Percentiles rank a stretch among this genome's conserved stretches.
These are phyloP conservation scores for Indicator maculatus DNA, from an alignment of 2,113 vertebrate genomes.

Conservation along the genomic window DNA sequence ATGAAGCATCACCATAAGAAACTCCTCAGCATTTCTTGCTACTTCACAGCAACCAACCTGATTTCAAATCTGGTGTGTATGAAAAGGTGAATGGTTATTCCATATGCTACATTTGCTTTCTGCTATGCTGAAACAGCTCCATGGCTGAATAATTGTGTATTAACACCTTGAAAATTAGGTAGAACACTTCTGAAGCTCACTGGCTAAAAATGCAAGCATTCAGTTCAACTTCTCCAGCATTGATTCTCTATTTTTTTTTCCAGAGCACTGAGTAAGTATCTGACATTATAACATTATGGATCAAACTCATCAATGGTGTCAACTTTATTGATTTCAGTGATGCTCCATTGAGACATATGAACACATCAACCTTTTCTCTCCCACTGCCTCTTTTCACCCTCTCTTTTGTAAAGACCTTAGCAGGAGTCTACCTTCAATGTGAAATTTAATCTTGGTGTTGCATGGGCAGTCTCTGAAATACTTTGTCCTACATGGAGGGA, in stretches of 20 bases:
- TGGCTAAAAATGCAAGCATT: neutral
- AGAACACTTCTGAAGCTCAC: slow-evolving; percentile 23
- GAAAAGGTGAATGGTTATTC: neutral
- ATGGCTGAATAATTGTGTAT: neutral
- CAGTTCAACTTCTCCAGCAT: slow-evolving; percentile 5
- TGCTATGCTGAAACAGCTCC: neutral
- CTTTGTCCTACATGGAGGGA: neutral
- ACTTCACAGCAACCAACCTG: neutral
- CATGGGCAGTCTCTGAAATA: neutral
- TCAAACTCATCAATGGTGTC: slow-evolving; percentile 30
- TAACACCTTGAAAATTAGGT: slow-evolving; percentile 4
- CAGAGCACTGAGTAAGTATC: slow-evolving; percentile 26
- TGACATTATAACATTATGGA: slow-evolving; percentile 32
- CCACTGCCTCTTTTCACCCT: neutral
- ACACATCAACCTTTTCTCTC: neutral
- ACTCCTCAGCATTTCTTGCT: neutral
- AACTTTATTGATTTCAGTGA: slow-evolving; percentile 30
- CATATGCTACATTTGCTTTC: neutral
- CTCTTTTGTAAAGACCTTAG: neutral
- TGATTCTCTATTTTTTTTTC: neutral
- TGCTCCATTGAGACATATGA: neutral
- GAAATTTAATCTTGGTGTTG: neutral
- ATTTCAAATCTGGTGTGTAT: neutral
- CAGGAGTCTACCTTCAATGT: neutral
- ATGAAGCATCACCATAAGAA: neutral